These are phyloP conservation scores for Rhadina sibilatrix DNA, from an alignment of 2,113 vertebrate genomes.

Conservation along the genomic window DNA sequence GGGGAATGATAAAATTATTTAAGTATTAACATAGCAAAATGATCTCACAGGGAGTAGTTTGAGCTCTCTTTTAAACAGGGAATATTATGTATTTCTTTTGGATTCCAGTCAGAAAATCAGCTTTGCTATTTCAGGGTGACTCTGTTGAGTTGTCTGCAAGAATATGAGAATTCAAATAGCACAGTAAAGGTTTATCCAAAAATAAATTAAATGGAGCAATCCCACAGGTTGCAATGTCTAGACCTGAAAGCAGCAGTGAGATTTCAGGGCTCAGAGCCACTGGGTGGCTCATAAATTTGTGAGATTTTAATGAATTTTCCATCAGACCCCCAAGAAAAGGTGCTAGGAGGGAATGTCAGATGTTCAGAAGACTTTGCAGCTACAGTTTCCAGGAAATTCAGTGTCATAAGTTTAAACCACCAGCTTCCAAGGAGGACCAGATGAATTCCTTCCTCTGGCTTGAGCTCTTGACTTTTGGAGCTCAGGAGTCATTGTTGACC, in stretches of 20 bases:
- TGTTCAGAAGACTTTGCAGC: background rate
- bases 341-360: background rate
- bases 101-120: background rate
- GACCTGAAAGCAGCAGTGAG: background rate
- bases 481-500: background rate
- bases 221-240: background rate
- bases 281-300: background rate
- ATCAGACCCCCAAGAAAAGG: background rate
- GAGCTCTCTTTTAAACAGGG: background rate
- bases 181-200: background rate
- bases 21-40: background rate
- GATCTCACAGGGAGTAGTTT: background rate
- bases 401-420: background rate
- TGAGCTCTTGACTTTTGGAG: background rate
- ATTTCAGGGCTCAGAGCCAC: background rate
- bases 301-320: background rate
- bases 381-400: background rate
- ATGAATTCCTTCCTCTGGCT: background rate
- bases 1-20: background rate
- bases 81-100: background rate
- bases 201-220: background rate
- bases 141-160: background rate
- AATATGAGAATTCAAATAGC: background rate
- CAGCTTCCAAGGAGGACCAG: background rate
- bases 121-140: background rate